phyloP scores from a whole-genome alignment of 1,140 invertebrate species.

The Globodera ellingtonae region DNA sequence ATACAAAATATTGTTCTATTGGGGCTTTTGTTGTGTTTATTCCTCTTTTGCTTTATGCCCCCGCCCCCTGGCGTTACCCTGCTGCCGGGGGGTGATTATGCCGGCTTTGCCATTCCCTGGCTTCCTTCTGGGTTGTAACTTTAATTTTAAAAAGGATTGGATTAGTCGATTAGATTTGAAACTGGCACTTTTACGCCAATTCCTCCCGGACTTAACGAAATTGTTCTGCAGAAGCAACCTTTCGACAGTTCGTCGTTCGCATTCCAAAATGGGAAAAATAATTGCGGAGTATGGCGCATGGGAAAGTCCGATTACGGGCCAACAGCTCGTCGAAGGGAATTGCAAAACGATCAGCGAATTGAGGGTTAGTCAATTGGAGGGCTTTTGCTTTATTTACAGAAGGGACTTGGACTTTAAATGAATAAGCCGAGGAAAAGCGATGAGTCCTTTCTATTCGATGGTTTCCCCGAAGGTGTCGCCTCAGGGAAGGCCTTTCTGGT shows the following conservation, averaged over 20 bases:
- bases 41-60: too few species aligned
- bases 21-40: too few species aligned
- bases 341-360: slow-evolving; percentile 54
- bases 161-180: not conserved
- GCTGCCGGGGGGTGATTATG: too few species aligned
- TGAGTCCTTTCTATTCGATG: not conserved
- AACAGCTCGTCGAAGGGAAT: slow-evolving; percentile 61
- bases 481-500: slow-evolving; percentile 48
- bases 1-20: too few species aligned
- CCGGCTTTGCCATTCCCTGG: too few species aligned
- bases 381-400: too few species aligned
- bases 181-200: not conserved
- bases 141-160: too few species aligned
- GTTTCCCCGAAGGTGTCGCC: not conserved
- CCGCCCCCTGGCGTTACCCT: too few species aligned
- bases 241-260: too few species aligned
- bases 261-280: slow-evolving; percentile 2
- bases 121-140: too few species aligned
- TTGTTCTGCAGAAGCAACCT: not conserved
- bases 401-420: too few species aligned
- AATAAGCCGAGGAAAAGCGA: too few species aligned
- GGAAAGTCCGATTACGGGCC: slow-evolving; percentile 65
- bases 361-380: slow-evolving; percentile 17
- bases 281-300: slow-evolving; percentile 62
- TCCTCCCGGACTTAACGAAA: not conserved